These are phyloP conservation scores for Panthera uncia DNA, from an alignment of 2,113 vertebrate species.

Conservation along the genomic window DNA sequence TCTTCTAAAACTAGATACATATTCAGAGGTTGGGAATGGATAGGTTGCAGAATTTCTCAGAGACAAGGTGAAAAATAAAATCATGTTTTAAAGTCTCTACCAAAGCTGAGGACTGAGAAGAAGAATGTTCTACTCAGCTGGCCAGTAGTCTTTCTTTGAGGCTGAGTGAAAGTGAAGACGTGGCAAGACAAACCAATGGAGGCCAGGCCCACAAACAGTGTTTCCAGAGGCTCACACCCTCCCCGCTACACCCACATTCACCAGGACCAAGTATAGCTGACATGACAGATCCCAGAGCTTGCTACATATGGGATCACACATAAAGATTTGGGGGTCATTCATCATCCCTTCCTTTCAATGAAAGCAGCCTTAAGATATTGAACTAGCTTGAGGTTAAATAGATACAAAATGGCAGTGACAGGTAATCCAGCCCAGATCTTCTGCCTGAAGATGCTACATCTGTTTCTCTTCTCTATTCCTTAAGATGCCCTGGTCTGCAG, in stretches of 20 bases:
- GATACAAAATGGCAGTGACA: not conserved
- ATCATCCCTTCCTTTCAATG: not conserved
- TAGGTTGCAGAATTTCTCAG: not conserved
- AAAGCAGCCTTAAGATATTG: not conserved
- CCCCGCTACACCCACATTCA: accelerated
- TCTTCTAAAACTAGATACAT: not conserved
- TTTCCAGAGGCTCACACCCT: not conserved
- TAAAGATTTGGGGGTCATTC: not conserved
- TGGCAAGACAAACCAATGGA: not conserved
- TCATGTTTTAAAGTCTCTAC: not conserved
- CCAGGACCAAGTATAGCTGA: not conserved
- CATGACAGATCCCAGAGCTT: not conserved
- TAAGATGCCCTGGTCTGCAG: too few relatives aligned
- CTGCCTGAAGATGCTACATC: not conserved
- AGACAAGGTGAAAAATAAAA: not conserved
- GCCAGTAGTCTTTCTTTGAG: not conserved
- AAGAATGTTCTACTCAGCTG: not conserved
- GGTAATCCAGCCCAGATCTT: not conserved
- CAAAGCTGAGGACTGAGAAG: not conserved
- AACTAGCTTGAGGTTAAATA: not conserved
- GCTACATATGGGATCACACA: not conserved
- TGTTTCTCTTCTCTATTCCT: not conserved
- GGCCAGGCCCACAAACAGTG: not conserved
- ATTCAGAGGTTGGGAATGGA: not conserved
- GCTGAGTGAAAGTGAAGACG: not conserved